Conservation (phyloP, 2,888 invertebrate genomes). For the Ennomos quercinarius region DNA sequence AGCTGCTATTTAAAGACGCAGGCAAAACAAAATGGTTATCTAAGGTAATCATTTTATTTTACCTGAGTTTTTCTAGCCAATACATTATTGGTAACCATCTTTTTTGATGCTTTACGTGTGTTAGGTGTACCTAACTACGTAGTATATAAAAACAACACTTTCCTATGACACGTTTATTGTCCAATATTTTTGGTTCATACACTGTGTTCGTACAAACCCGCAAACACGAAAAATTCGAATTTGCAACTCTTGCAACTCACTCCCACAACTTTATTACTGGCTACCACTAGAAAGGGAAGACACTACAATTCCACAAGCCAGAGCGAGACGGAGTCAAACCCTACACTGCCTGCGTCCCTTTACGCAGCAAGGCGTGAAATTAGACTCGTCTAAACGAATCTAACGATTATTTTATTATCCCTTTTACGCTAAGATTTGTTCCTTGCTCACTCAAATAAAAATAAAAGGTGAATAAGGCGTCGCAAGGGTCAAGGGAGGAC, state of each 20-base stretch:
- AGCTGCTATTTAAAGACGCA: too few relatives aligned
- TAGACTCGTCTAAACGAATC: conserved; percentile 85
- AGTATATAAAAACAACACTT: too few relatives aligned
- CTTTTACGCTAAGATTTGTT: conserved; percentile 85
- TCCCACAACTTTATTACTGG: conserved; percentile 59
- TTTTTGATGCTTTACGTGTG: too few relatives aligned
- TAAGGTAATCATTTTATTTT: too few relatives aligned
- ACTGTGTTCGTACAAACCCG: conserved; percentile 56
- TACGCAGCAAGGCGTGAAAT: conserved; percentile 83
- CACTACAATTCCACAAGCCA: conserved; percentile 28
- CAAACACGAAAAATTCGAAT: conserved; percentile 74
- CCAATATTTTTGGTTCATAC: conserved; percentile 20
- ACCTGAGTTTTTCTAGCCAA: too few relatives aligned
- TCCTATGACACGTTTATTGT: too few relatives aligned
- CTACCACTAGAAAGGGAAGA: conserved; percentile 59
- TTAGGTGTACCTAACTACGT: too few relatives aligned
- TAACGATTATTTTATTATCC: conserved; percentile 86
- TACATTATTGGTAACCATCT: too few relatives aligned
- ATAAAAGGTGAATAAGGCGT: conserved; percentile 84
- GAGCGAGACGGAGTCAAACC: conserved; percentile 62
- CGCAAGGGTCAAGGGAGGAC: conserved; percentile 77
- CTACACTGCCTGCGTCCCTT: conserved; percentile 71
- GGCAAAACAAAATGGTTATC: too few relatives aligned
- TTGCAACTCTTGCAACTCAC: conserved; percentile 59
- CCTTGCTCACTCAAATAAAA: conserved; percentile 86